phyloP scores from a whole-genome alignment of 1,140 invertebrate genomes.

The Steinernema khuongi region DNA sequence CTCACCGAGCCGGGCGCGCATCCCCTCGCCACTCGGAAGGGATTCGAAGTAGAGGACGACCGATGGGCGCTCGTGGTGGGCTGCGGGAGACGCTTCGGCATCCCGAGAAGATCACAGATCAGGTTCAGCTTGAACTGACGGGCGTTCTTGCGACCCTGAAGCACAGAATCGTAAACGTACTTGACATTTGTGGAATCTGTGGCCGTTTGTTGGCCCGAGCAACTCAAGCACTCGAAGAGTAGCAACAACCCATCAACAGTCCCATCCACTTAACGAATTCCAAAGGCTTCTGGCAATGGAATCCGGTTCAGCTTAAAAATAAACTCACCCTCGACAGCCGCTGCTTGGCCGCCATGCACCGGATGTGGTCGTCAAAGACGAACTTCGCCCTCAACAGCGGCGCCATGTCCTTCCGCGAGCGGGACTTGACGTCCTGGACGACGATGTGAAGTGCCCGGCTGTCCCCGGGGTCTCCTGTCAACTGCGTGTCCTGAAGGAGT shows the following conservation, averaged over 20 bases:
- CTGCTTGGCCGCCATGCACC: conserved; percentile 72
- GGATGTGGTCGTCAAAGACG: conserved; percentile 95
- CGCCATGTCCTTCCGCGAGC: conserved; percentile 25
- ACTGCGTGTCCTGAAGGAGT: conserved; percentile 67
- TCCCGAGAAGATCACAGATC: conserved; percentile 82
- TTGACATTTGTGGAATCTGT: conserved; percentile 24
- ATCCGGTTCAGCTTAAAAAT: too few species aligned
- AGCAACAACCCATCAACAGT: too few species aligned
- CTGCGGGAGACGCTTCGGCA: conserved; percentile 61
- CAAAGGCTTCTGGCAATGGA: too few species aligned
- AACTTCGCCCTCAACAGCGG: conserved; percentile 84
- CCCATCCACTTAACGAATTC: too few species aligned
- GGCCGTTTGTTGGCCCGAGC: too few species aligned
- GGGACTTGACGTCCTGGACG: conserved; percentile 72
- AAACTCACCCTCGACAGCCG: conserved; percentile 72
- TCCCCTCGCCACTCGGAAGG: conserved; percentile 36
- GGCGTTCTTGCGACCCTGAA: conserved; percentile 78
- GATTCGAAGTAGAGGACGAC: conserved; percentile 22
- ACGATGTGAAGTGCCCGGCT: conserved; percentile 89
- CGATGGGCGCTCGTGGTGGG: background rate
- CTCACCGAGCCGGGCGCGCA: conserved; percentile 42
- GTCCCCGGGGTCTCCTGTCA: conserved; percentile 86
- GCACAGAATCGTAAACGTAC: conserved; percentile 12
- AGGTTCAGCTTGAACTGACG: conserved; percentile 89
- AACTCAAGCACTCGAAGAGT: too few species aligned